Conservation (phyloP, 2,113 vertebrate species). For the Hoplias malabaricus region DNA sequence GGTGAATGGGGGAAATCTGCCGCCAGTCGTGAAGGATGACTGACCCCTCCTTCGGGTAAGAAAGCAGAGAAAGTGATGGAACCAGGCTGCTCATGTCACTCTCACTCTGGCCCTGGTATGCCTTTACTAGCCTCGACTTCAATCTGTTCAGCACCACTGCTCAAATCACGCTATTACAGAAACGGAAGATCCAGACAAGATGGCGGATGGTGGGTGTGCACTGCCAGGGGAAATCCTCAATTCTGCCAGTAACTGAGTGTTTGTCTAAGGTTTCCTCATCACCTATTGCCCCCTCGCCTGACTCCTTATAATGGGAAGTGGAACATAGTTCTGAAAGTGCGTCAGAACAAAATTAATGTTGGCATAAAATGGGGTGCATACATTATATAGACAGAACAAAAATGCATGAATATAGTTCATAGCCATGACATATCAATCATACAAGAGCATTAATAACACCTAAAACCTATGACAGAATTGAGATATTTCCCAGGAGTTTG, state of each 20-base stretch:
- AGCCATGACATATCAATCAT: too few species aligned
- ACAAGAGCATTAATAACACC: too few species aligned
- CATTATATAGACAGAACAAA: too few species aligned
- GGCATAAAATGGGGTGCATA: too few species aligned
- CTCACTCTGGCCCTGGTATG: slow-evolving; percentile 35
- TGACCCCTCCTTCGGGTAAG: slow-evolving; percentile 37
- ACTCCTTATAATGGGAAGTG: too few species aligned
- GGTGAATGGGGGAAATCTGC: slow-evolving; percentile 40
- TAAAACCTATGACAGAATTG: too few species aligned
- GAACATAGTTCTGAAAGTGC: too few species aligned
- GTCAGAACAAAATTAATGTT: too few species aligned
- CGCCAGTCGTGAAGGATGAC: slow-evolving; percentile 57
- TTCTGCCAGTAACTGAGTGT: not conserved
- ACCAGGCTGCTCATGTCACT: slow-evolving; percentile 61
- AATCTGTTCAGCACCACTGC: slow-evolving; percentile 5
- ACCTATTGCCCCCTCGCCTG: not conserved
- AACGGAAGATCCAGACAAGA: not conserved
- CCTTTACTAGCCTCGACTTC: not conserved
- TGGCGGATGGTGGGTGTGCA: not conserved
- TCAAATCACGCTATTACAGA: not conserved
- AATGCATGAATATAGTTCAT: too few species aligned
- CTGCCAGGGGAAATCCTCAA: not conserved
- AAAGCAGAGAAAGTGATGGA: slow-evolving; percentile 43
- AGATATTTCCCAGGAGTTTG: too few species aligned
- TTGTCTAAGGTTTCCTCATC: not conserved